Base-by-base conservation (phyloP, 1,140 invertebrate species). In the Aphis craccivora region DNA sequence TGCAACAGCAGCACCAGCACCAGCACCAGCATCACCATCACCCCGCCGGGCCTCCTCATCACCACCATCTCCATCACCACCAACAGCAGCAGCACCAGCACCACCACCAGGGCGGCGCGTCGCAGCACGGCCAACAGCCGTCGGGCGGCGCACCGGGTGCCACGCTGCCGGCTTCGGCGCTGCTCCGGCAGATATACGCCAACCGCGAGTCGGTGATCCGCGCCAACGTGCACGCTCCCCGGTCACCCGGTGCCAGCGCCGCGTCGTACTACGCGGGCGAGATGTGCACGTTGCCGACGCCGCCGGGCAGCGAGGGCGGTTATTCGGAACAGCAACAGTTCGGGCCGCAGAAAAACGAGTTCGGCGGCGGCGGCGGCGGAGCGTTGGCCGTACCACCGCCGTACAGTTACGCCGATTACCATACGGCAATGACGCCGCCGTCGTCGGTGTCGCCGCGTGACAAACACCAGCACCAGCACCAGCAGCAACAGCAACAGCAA, bases 181-280 rank as follows among this genome's bases (percentile, higher is more conserved):
- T 99, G 7, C 95, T 99, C 1, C 96, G 98, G 9, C 98, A 99
- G 95, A 95, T 99, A 0, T 99, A 99, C 95, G 98, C 98, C 14
- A 99, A 98, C 95, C 96, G 98, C 53, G 98, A 99, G 95, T 99
- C 98, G 95, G 98, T 99, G 4, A 99, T 99, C 94, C 96, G 98
- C 43, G 98, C 98, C 25, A 98, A 98, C 95, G 97, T 98, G n/a
- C 97, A 97, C 94, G 97, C 97, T 30, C 96, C 96, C 40, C 96
- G 97, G 93, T 96, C 96, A n/a, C 55, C 84, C 37, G 53, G 95
- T 95, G 40, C 96, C 95, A 60, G 95, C 94, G 88, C 95, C 96
- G 96, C 0, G 95, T 95, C 94, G 86, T 95, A 95, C 87, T 94
- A 94, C 40, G 90, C 94, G 0, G 95, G 95, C 48, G 95, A 94